Evolutionary conservation across 2,113 vertebrate species (phyloP).

Genomic region (Peromyscus polionotus): DNA sequence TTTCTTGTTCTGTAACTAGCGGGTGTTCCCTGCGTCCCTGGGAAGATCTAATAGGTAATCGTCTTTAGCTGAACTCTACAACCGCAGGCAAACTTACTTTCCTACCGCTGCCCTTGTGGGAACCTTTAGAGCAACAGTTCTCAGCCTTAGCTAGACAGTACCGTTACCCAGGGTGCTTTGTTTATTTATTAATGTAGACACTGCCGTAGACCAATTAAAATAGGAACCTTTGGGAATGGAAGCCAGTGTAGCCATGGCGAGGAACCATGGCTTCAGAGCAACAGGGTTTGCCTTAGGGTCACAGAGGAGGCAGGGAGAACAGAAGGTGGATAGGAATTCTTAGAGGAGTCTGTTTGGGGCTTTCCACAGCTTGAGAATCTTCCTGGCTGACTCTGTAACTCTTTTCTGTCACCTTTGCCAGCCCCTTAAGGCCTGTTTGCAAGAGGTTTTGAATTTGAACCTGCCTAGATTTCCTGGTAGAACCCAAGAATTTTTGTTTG

Average conservation of each 20-base stretch:
- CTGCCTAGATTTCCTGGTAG: neutral
- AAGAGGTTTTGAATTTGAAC: neutral
- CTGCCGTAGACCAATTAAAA: constrained; percentile 18
- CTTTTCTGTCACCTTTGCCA: neutral
- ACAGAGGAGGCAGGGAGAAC: neutral
- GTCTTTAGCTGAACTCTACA: neutral
- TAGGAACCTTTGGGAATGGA: constrained; percentile 20
- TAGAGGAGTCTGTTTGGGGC: neutral
- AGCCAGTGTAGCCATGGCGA: neutral
- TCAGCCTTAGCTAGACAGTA: neutral
- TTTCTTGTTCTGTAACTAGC: neutral
- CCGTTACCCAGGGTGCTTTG: neutral
- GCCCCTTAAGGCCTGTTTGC: neutral
- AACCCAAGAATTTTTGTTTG: neutral
- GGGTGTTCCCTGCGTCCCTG: neutral
- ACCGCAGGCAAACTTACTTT: neutral
- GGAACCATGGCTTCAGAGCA: neutral
- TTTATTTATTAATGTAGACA: neutral
- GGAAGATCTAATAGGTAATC: neutral
- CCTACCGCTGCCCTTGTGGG: neutral
- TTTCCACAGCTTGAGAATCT: neutral
- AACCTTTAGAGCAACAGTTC: neutral
- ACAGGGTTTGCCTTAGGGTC: neutral
- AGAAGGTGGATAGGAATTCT: too few relatives aligned
- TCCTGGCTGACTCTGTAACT: neutral